Evolutionary conservation across 2,113 vertebrate genomes (phyloP), one percentile per base, ranked within the genome.

Genomic region (Capreolus pygargus): DNA sequence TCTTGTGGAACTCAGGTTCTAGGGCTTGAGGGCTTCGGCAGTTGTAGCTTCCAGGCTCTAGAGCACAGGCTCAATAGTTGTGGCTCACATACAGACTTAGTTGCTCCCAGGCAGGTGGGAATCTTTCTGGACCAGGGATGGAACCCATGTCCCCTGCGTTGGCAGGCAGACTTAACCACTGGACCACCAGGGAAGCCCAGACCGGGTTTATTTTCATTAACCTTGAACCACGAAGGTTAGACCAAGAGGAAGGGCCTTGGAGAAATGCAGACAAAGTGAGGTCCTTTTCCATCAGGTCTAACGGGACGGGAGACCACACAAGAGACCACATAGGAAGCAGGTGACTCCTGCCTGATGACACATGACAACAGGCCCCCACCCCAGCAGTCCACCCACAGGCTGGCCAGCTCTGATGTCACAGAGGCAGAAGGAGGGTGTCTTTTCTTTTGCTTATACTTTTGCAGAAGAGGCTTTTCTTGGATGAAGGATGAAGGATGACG

Each of bases 381-480:
- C 52, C 10, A 81, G 11, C 43, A 0, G 0, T 36, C 30, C 9
- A 36, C 5, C 67, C 33, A 28, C 16, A 3, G 21, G 14, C 11
- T 39, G 54, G 45, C n/a, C 43, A 57, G 70, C 36, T 52, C 21
- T 33, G 47, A 70, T 6, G 50, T 70, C 52, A 23, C 43, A 43
- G 47, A 60, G 58, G 90, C 81, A 86, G 52, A 57, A 25, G 5
- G 5, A 39, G 33, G 45, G 2, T n/a, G 36, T 58, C 54, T 91
- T 52, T 81, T 81, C 83, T 82, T 90, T 25, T n/a, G 47, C 94
- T 90, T 7, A n/a, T 0, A 33, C 36, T 61, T 61, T 52, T 28
- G 27, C 87, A 88, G 91, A 93, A 94, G 33, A 52, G 17, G 3
- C 13, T 85, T 79, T 93, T 79, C 96, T 70, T 89, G 92, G 78